A percentile compares a stretch with the other conserved stretches of the same genome.
phyloP scores from a whole-genome alignment of 2,888 invertebrate species.

The Conomelus anceps region DNA sequence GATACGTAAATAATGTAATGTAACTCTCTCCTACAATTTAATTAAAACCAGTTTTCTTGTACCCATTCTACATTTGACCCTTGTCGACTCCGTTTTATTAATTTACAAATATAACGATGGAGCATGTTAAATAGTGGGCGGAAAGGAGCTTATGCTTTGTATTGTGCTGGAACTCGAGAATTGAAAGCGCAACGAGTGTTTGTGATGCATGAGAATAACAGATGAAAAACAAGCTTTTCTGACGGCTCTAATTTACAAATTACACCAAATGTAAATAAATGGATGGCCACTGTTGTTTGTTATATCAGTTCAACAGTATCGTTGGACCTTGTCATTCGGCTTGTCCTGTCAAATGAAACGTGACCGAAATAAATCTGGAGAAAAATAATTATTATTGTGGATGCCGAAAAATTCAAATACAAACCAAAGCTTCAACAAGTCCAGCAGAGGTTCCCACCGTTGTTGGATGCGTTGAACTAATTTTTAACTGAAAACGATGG shows the following conservation, averaged over 20 bases:
- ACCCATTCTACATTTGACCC: neutral
- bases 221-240: neutral
- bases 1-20: too few relatives aligned
- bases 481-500: too few relatives aligned
- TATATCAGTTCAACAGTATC: neutral
- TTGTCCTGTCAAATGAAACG: neutral
- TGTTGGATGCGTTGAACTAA: neutral
- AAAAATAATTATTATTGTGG: neutral
- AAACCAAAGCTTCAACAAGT: neutral
- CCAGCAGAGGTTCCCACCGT: neutral
- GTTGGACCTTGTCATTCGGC: neutral
- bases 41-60: too few relatives aligned
- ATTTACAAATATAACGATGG: neutral
- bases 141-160: neutral
- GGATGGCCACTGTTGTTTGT: neutral
- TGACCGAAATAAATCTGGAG: neutral
- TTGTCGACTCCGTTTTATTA: neutral
- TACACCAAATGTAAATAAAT: neutral
- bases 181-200: neutral
- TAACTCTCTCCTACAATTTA: too few relatives aligned
- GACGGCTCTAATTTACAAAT: neutral
- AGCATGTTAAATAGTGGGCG: neutral
- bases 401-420: neutral
- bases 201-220: neutral
- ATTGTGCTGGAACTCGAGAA: neutral